These are phyloP conservation scores for Neomorphus geoffroyi DNA, from an alignment of 2,797 vertebrate species.

Conservation along the genomic window DNA sequence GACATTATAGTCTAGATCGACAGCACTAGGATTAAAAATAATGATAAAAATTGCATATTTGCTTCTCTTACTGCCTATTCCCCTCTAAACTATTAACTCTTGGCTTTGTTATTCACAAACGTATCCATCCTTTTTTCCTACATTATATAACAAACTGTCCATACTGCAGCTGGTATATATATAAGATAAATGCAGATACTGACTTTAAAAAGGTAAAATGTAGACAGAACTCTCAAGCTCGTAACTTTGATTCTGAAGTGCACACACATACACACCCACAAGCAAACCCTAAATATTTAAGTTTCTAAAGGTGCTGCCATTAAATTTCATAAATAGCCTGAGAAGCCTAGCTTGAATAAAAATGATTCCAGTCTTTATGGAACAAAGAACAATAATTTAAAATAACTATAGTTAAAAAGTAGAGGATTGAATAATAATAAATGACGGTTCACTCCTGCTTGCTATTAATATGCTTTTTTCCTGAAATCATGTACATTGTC, in stretches of 20 bases:
- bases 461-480: neutral
- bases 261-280: neutral
- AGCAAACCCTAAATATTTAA: neutral
- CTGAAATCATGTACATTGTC: neutral
- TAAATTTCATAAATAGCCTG: neutral
- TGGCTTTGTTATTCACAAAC: conserved; percentile 26
- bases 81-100: conserved; percentile 26
- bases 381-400: neutral
- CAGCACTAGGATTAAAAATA: conserved; percentile 5
- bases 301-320: neutral
- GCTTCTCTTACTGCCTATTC: conserved; percentile 20
- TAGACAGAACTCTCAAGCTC: neutral
- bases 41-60: conserved; percentile 41
- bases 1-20: neutral
- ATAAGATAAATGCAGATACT: neutral
- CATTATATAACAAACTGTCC: conserved; percentile 21
- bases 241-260: neutral
- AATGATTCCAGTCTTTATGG: neutral
- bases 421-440: neutral
- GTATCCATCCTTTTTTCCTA: conserved; percentile 1
- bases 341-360: neutral
- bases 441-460: neutral
- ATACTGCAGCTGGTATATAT: neutral
- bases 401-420: neutral
- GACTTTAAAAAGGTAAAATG: neutral